Percentiles rank a stretch among this genome's conserved stretches.
phyloP scores from a whole-genome alignment of 2,113 vertebrate genomes.

The Ceuthmochares aereus region DNA sequence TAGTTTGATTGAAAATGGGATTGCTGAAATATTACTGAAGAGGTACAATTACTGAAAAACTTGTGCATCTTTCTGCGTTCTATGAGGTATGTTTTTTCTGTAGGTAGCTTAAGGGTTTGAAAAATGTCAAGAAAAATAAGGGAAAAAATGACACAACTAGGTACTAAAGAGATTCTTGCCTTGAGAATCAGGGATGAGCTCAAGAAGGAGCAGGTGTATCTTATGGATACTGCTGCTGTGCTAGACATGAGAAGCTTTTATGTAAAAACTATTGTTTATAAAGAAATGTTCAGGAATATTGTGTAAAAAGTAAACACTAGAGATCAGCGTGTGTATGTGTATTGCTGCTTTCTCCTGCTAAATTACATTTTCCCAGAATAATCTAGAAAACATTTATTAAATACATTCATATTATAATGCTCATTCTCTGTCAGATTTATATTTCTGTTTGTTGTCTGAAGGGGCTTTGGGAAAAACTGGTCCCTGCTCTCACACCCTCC shows the following conservation, averaged over 20 bases:
- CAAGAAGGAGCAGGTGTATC: not conserved
- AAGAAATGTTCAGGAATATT: not conserved
- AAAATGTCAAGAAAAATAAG: not conserved
- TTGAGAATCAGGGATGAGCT: not conserved
- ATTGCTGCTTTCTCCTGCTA: not conserved
- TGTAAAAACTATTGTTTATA: not conserved
- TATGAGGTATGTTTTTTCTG: too few species aligned
- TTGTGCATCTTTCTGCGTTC: not conserved
- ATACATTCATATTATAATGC: not conserved
- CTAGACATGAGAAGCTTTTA: not conserved
- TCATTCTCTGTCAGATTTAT: not conserved
- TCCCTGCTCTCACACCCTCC: not conserved
- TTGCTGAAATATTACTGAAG: too few species aligned
- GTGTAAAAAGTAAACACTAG: not conserved
- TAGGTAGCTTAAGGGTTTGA: not conserved
- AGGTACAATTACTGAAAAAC: not conserved
- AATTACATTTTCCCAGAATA: not conserved
- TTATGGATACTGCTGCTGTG: not conserved
- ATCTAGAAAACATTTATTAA: not conserved
- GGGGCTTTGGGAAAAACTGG: not conserved
- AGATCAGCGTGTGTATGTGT: not conserved
- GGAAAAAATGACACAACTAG: not conserved
- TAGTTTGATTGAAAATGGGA: not conserved
- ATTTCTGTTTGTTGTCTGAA: not conserved
- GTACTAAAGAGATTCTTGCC: not conserved